Base-by-base conservation (phyloP, 1,140 invertebrate species). In the Drosophila seguyi region DNA sequence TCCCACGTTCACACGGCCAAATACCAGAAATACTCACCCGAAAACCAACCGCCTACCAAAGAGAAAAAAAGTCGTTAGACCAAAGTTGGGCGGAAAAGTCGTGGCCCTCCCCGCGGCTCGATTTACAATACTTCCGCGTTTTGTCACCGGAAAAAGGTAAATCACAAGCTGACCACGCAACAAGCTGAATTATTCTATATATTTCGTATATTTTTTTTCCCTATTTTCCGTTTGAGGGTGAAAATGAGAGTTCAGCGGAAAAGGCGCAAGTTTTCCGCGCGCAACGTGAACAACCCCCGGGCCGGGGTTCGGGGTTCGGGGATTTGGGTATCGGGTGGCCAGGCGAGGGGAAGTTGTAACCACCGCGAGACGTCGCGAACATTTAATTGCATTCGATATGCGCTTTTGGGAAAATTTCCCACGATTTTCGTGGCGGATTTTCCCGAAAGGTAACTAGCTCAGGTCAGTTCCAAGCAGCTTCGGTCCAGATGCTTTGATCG, bases 121-220 rank as follows among this genome's bases (percentile, higher is more conserved):
- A 84, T 55, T 84, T 88, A 71, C 85, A 84, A 71, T 75, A 76
- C 80, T 88, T 87, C 83, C 84, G 84, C 76, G 79, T 80, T 84
- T 84, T 88, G 84, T 90, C 84, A 88, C 84, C 80, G 84, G 84
- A 88, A 88, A 90, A 88, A 90, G 84, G 84, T 88, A 88, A 88
- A 88, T 90, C 84, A 88, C 85, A 57, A 90, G 72, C 76, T 87
- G 83, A 84, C 84, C 84, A 87, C 65, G 84, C 84, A 88, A 88
- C 84, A 90, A 88, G 84, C 84, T 47, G 75, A 84, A 80, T 84
- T 84, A 80, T 74, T 55, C 27, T 31, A 50, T 50, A 50, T 36
- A 52, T 20, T 36, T 53, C 50, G 8, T 31, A 1, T 31, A 16
- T 13, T 16, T 16, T 36, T 45, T 77, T 82, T 50, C 63, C 63